A percentile compares a stretch with the other conserved stretches of the same genome.
Evolutionary conservation across 64 coral and sea anemone genomes (phyloP).

Genomic region (Pocillopora verrucosa): DNA sequence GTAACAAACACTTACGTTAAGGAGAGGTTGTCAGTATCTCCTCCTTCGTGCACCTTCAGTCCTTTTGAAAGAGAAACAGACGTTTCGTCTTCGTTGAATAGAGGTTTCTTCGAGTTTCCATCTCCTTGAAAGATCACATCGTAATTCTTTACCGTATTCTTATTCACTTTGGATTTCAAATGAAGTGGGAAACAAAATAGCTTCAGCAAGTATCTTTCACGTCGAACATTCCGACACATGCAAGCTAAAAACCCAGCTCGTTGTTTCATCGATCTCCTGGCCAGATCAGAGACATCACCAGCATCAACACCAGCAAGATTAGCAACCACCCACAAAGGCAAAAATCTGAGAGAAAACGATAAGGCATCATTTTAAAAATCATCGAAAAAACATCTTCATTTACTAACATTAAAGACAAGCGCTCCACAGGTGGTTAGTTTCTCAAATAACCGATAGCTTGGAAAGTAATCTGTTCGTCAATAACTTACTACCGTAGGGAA

Average conservation of each 20-base stretch:
- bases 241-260: constrained; percentile 1
- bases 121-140: neutral
- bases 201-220: neutral
- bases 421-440: no score
- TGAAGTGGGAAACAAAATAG: neutral
- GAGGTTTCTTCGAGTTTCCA: neutral
- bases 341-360: neutral
- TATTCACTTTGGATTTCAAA: neutral
- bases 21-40: neutral
- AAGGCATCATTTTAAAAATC: neutral
- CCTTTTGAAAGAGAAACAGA: neutral
- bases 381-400: no score
- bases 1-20: neutral
- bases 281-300: neutral
- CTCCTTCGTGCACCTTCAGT: neutral
- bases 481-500: no score
- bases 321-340: neutral
- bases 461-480: no score
- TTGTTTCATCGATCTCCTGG: neutral
- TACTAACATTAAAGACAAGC: no score
- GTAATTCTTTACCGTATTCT: neutral
- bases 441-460: no score
- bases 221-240: neutral
- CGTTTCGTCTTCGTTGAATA: neutral
- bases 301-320: neutral